Base-by-base conservation (phyloP, 2,888 invertebrate genomes). In the Acanthosepion pharaonis region DNA sequence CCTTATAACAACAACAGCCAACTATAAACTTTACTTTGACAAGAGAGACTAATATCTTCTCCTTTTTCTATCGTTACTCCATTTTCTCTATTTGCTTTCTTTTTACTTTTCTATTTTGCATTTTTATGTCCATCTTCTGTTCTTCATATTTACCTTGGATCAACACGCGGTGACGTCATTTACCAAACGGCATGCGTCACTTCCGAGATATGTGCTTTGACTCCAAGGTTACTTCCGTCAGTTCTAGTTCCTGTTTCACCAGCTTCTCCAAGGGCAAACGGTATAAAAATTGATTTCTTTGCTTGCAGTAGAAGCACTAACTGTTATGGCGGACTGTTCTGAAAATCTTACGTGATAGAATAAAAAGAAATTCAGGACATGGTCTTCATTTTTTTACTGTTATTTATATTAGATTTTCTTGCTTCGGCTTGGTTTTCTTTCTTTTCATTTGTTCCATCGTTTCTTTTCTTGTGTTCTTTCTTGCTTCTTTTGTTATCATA, bases 281-380 rank as follows among this genome's bases (percentile, higher is more conserved):
- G 18, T 9, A 78, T n/a, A 78, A 78, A 78, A 78, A 78, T n/a
- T 78, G 78, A 78, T 78, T 78, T 78, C 78, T 33, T 78, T n/a
- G n/a, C 23, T 78, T 78, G n/a, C n/a, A 78, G 78, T n/a, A 78
- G 78, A n/a, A 78, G 78, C 9, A 78, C 15, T 78, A 78, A 15
- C 5, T 33, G 78, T n/a, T 33, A 78, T n/a, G n/a, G 78, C n/a
- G n/a, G n/a, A n/a, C n/a, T 33, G 78, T 78, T 33, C 78, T 78
- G 15, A 78, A 78, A 78, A n/a, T 78, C n/a, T 78, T n/a, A 78
- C 78, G 78, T 78, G 78, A 78, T 78, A n/a, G 78, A 15, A 78
- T n/a, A 78, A 78, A 78, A 78, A 78, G n/a, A n/a, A 78, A 78
- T 78, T 78, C 78, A 78, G 78, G 78, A n/a, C 78, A 78, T 78